Evolutionary conservation across 2,797 vertebrate genomes (phyloP), one percentile per base, ranked within the genome.

Genomic region (Nannoperca australis): DNA sequence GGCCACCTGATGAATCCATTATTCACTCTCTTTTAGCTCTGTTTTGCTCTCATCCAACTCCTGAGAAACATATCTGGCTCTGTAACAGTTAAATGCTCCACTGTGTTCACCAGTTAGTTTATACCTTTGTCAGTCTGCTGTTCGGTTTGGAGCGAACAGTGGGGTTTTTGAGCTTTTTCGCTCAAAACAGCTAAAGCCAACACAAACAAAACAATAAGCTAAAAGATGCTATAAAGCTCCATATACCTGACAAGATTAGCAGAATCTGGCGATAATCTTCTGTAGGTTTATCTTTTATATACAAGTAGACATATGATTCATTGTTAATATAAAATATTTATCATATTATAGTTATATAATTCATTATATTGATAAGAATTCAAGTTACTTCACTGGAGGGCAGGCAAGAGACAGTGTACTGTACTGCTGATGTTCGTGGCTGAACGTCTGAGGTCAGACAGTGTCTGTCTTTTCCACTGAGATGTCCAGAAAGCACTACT

Each of bases 391-490:
- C 42, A 27, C 18, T 51, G 36, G 36, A 77, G 2, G 3, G 18
- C 20, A 62, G 45, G 15, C 22, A 27, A 1, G 1, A 62, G 30
- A 73, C 54, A 32, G 32, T 17, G 2, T 7, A 20, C 44, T 61
- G n/a, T 20, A 22, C 56, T 62, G 36, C 45, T 70, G 38, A 42
- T 62, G 58, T 62, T 30, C 0, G 0, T 51, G 69, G 30, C 44
- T 76, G 38, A 81, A 40, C 34, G 54, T 61, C 56, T 81, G 44
- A 22, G 73, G 61, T 50, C 18, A 87, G 78, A 87, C 70, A 77
- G 24, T 56, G 68, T 72, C 55, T 40, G 40, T 78, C 60, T 86
- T 93, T 94, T 92, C 91, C 90, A 90, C 72, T 76, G 72, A 73
- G 47, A 76, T 80, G 66, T 90, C 78, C 78, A 89, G 73, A 61